Evolutionary conservation across 92 coral and sea anemone species (phyloP), one percentile per base, ranked within the genome.

Genomic region (Scolanthus callimorphus): DNA sequence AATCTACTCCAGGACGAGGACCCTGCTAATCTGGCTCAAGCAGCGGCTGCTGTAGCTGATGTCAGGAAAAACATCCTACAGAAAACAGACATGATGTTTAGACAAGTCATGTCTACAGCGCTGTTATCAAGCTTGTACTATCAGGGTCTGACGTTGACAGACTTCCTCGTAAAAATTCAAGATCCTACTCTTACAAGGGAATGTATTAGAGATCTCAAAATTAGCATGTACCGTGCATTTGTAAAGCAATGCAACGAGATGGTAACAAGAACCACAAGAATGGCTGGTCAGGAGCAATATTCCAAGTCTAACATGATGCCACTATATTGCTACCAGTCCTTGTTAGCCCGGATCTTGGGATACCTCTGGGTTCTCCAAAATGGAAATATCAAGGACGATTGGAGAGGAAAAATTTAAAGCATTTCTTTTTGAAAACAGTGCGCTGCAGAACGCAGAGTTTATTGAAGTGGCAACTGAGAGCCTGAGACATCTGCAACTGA

Each of bases 1-100:
- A 86, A 86, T 68, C 63, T 82, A n/a, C 62, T 86, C 60, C 67
- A 60, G 49, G 25, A 47, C 48, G 85, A 86, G 51, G 85, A 81
- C 47, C 81, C 78, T 0, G 53, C 47, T 2, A 60, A 61, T 34
- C 81, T 85, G 31, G 67, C 65, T 9, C 78, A 85, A 67, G 89
- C 67, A 12, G 89, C 85, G 44, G 34, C 50, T 20, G 13, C 38
- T 22, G 80, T 85, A 17, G 44, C n/a, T 39, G 78, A 70, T 25
- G 80, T 81, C 8, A 65, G 95, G 50, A 65, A 23, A 54, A 47
- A 31, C 20, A 81, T 85, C 12, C 45, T 81, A 49, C 25, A 59
- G 9, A 63, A 76, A 21, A 75, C 73, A 25, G 39, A 59, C 29
- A 38, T 48, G 53, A 11, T 81, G 22, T 37, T 85, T 15, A 76